Percentiles rank a stretch among this genome's conserved stretches.
phyloP scores from a whole-genome alignment of 1,140 invertebrate species.

The Chionoecetes opilio region DNA sequence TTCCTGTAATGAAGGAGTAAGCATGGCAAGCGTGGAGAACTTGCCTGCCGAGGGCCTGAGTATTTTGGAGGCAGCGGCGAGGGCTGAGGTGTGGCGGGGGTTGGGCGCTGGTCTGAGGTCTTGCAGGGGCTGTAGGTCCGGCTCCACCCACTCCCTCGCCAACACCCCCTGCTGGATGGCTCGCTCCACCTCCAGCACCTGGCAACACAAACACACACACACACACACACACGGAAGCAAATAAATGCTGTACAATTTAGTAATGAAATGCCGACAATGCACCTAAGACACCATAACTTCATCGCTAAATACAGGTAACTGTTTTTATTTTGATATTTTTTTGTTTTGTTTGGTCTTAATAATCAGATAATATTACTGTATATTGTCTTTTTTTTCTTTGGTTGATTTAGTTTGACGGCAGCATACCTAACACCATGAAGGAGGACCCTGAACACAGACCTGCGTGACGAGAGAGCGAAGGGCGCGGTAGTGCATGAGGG shows the following conservation, averaged over 20 bases:
- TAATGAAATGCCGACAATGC: too few relatives aligned
- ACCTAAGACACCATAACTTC: too few relatives aligned
- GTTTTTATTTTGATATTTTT: too few relatives aligned
- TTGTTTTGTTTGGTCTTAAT: too few relatives aligned
- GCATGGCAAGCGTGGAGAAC: not conserved
- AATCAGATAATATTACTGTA: too few relatives aligned
- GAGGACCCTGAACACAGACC: too few relatives aligned
- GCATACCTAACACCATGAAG: too few relatives aligned
- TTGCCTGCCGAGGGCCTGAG: conserved; percentile 57
- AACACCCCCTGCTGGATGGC: conserved; percentile 67
- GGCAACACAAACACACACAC: conserved; percentile 37
- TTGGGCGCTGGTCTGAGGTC: conserved; percentile 60
- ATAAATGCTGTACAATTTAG: too few relatives aligned
- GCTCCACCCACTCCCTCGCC: conserved; percentile 66
- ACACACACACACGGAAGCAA: conserved; percentile 58
- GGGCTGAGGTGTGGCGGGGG: conserved; percentile 57
- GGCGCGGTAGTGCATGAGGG: conserved; percentile 68
- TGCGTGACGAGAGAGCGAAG: conserved; percentile 61
- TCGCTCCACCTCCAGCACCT: conserved; percentile 60
- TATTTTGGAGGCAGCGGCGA: conserved; percentile 63
- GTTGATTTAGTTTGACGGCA: too few relatives aligned
- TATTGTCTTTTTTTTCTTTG: too few relatives aligned
- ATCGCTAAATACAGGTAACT: too few relatives aligned
- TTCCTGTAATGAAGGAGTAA: too few relatives aligned
- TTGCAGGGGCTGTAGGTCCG: conserved; percentile 40